These are phyloP conservation scores for Luehdorfia chinensis DNA, from an alignment of 1,140 invertebrate genomes.

Conservation along the genomic window DNA sequence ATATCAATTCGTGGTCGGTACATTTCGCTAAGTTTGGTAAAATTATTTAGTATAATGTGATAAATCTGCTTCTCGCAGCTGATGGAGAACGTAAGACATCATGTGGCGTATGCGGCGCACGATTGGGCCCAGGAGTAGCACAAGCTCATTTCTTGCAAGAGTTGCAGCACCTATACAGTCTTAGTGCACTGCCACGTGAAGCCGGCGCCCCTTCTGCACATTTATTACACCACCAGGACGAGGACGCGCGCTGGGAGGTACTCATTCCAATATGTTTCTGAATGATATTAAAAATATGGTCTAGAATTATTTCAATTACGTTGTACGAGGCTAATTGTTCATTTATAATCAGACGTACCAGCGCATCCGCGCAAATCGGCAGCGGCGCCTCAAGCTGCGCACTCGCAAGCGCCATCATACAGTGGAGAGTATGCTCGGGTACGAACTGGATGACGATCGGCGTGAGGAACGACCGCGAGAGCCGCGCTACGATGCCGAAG, in stretches of 20 bases:
- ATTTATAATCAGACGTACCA: conserved; percentile 79
- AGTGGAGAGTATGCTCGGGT: conserved; percentile 77
- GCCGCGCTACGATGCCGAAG: conserved; percentile 73
- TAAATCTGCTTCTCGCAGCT: no score
- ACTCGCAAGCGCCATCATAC: conserved; percentile 80
- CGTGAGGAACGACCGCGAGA: conserved; percentile 54
- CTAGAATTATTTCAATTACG: no score
- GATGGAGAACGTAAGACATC: conserved; percentile 71
- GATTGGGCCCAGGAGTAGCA: conserved; percentile 80
- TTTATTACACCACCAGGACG: conserved; percentile 68
- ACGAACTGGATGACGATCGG: conserved; percentile 64
- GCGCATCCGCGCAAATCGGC: conserved; percentile 82
- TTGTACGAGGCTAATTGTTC: neutral
- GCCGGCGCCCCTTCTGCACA: conserved; percentile 49
- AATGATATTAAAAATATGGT: no score
- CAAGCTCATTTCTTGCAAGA: conserved; percentile 83
- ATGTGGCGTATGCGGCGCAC: conserved; percentile 84
- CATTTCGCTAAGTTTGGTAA: no score
- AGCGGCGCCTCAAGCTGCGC: conserved; percentile 80
- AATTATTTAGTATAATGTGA: no score
- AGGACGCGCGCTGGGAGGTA: conserved; percentile 82
- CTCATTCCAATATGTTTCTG: neutral
- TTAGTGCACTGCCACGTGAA: conserved; percentile 74
- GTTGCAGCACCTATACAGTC: conserved; percentile 81
- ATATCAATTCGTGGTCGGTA: no score